phyloP scores from a whole-genome alignment of 2,888 invertebrate species.

The Caenorhabditis becei region DNA sequence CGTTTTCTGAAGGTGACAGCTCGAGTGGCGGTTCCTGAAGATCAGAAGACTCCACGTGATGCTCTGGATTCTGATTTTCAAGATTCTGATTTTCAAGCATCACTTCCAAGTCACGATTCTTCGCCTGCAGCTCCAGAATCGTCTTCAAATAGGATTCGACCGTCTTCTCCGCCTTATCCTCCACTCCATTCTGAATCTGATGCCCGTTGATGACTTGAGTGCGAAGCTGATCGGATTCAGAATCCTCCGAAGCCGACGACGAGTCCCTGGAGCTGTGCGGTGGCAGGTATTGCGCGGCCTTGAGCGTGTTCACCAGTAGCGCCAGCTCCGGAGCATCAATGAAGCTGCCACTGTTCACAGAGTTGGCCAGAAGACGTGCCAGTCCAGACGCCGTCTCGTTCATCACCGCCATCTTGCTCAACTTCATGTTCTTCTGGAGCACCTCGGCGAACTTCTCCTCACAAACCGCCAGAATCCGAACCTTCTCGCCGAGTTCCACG shows the following conservation, averaged over 20 bases:
- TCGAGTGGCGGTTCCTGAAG: slow-evolving; percentile 29
- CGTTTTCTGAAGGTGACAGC: slow-evolving; percentile 44
- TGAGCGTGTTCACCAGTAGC: slow-evolving; percentile 28
- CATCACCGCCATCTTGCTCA: slow-evolving; percentile 35
- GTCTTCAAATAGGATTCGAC: slow-evolving; percentile 59
- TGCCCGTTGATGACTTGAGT: slow-evolving; percentile 38
- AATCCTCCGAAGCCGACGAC: slow-evolving; percentile 14
- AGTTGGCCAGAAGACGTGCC: slow-evolving; percentile 49
- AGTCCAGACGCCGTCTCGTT: slow-evolving; percentile 50
- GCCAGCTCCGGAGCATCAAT: slow-evolving; percentile 44
- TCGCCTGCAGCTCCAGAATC: slow-evolving; percentile 63
- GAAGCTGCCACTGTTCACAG: slow-evolving; percentile 43
- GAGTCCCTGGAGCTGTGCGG: slow-evolving; percentile 36
- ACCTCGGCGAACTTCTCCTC: slow-evolving; percentile 42
- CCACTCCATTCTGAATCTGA: background rate
- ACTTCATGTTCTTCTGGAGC: slow-evolving; percentile 34
- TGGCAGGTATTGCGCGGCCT: slow-evolving; percentile 39
- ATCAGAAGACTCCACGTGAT: background rate
- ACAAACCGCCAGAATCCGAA: slow-evolving; percentile 1
- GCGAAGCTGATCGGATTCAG: slow-evolving; percentile 27
- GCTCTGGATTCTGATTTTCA: slow-evolving; percentile 1
- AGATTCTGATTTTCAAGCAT: slow-evolving; percentile 12
- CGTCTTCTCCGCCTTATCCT: background rate
- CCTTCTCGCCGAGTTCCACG: slow-evolving; percentile 13
- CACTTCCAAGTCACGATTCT: slow-evolving; percentile 45